Percentiles rank a stretch among this genome's conserved stretches.
Conservation (phyloP, 2,113 vertebrate species). For the Spheniscus mendiculus region DNA sequence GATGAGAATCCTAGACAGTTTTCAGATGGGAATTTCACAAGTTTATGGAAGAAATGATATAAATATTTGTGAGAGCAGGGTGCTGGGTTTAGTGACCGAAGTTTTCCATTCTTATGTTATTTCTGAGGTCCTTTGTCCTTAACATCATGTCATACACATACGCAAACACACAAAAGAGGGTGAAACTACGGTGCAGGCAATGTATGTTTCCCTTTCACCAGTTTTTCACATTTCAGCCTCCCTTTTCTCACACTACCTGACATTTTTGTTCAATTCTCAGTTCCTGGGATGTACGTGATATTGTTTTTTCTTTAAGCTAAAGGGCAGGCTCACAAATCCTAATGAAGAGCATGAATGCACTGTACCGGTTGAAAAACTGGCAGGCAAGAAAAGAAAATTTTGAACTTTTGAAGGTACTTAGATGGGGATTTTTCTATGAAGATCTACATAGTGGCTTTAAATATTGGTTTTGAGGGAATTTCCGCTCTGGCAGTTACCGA, state of each 20-base stretch:
- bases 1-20: background rate
- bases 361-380: background rate
- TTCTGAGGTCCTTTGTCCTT: background rate
- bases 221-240: background rate
- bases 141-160: background rate
- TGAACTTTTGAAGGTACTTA: background rate
- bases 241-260: background rate
- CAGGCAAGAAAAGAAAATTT: background rate
- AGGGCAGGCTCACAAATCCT: background rate
- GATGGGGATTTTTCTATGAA: background rate
- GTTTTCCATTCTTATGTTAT: background rate
- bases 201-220: background rate
- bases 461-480: background rate
- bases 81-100: background rate
- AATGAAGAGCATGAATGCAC: background rate
- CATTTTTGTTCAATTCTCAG: background rate
- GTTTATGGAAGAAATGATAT: background rate
- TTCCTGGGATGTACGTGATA: background rate
- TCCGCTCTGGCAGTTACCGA: background rate
- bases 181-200: accelerated
- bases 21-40: background rate
- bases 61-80: background rate
- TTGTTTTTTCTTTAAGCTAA: background rate
- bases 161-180: background rate
- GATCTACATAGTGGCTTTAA: background rate